Base-by-base conservation (phyloP, 2,113 vertebrate species). In the Callaeas wilsoni region DNA sequence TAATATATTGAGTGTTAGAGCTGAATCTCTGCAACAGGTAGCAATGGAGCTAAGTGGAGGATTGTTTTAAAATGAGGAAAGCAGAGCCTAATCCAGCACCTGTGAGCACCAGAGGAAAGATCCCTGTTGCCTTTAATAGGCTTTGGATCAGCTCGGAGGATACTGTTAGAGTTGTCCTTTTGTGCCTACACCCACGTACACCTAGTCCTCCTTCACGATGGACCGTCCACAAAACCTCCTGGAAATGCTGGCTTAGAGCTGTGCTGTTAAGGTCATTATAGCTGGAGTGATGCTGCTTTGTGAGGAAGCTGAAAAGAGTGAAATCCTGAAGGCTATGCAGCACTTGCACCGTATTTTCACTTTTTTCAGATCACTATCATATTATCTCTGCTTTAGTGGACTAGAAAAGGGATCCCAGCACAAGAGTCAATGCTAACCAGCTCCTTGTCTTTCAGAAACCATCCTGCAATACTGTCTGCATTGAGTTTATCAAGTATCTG, bases 121-220 rank as follows among this genome's bases (percentile, higher is more conserved):
- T 83, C 94, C 94, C 78, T 39, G 95, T 95, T 94, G 89, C 87
- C 78, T 94, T 96, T 95, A 95, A 95, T 96, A 91, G 94, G 94
- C 93, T 95, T 96, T 95, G 92, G 94, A 91, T 96, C 90, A 94
- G 83, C 90, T 75, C 1, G 3, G 95, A 86, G 90, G 94, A 96
- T 97, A 19, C 97, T 91, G 94, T 96, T 96, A 92, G 50, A 94
- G 90, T 95, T 97, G 76, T 90, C 92, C 76, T 85, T 91, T 89
- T 63, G 74, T 89, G 78, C 87, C 91, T 85, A 80, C 93, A 7
- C 96, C 95, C 89, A 97, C 96, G n/a, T 57, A 75, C 18, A 23
- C 74, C 89, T 41, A 49, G 86, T 80, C 85, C 84, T 84, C 73
- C 76, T 92, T 81, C 62, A 11, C 84, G 33, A 4, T 69, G 60